These are phyloP conservation scores for Osedax fenrisi DNA, from an alignment of 2,888 invertebrate species.

Conservation along the genomic window DNA sequence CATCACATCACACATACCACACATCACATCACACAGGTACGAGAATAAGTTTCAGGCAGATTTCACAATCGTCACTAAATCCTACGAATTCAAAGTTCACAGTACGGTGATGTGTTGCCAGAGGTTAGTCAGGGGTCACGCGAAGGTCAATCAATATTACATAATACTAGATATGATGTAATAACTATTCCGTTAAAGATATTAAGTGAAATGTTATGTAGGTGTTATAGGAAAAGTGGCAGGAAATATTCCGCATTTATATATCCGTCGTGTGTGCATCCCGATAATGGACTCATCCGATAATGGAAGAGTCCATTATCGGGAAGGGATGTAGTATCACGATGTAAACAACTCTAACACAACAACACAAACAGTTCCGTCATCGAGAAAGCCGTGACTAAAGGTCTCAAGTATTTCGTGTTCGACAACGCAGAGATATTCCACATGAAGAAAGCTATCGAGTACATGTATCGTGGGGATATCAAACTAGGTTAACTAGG, in stretches of 20 bases:
- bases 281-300: too few relatives aligned
- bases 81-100: neutral
- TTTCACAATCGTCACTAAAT: neutral
- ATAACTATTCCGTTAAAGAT: too few relatives aligned
- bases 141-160: too few relatives aligned
- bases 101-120: neutral
- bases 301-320: too few relatives aligned
- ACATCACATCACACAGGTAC: neutral
- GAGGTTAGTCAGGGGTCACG: neutral
- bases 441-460: neutral
- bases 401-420: neutral
- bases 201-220: too few relatives aligned
- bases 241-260: too few relatives aligned
- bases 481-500: neutral
- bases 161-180: too few relatives aligned
- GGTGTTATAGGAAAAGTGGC: too few relatives aligned
- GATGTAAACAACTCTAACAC: too few relatives aligned
- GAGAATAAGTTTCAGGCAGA: neutral
- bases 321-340: too few relatives aligned
- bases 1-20: neutral
- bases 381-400: neutral
- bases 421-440: neutral
- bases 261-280: too few relatives aligned
- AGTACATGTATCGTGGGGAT: neutral
- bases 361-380: neutral